Evolutionary conservation across 2,888 invertebrate genomes (phyloP).

Genomic region (Patella pellucida): DNA sequence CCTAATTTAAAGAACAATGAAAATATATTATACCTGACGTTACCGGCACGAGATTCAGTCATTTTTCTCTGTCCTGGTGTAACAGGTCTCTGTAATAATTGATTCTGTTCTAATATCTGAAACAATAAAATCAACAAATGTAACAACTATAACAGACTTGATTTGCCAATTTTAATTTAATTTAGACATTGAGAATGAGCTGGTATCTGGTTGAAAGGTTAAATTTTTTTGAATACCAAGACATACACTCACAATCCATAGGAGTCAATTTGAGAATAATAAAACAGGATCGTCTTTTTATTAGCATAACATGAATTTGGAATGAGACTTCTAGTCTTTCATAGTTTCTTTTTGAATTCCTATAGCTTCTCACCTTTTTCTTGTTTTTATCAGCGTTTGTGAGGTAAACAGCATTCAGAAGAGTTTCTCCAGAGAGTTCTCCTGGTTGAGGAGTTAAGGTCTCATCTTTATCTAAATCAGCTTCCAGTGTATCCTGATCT

Average conservation of each 20-base stretch:
- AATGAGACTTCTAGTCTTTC: too few relatives aligned
- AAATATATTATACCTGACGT: constrained; percentile 16
- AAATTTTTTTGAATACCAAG: too few relatives aligned
- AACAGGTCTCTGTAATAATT: constrained; percentile 63
- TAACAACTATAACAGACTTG: too few relatives aligned
- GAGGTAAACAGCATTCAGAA: constrained; percentile 59
- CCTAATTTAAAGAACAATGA: neutral
- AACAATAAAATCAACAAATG: neutral
- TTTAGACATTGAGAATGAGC: too few relatives aligned
- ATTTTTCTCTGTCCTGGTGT: constrained; percentile 63
- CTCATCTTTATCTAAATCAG: constrained; percentile 74
- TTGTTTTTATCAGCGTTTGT: constrained; percentile 22
- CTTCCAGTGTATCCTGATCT: constrained; percentile 73
- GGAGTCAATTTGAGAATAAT: too few relatives aligned
- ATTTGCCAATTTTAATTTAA: too few relatives aligned
- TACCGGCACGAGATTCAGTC: constrained; percentile 26
- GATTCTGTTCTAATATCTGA: constrained; percentile 44
- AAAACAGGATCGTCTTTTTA: too few relatives aligned
- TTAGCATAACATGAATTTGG: too few relatives aligned
- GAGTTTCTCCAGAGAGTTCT: constrained; percentile 68
- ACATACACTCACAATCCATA: too few relatives aligned
- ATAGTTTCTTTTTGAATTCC: too few relatives aligned
- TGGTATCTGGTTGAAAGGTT: too few relatives aligned
- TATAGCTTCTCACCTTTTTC: constrained; percentile 32
- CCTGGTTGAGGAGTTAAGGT: constrained; percentile 61